A percentile compares a stretch with the other conserved stretches of the same genome.
Evolutionary conservation across 2,888 invertebrate species (phyloP).

Genomic region (Tinea semifulvella): DNA sequence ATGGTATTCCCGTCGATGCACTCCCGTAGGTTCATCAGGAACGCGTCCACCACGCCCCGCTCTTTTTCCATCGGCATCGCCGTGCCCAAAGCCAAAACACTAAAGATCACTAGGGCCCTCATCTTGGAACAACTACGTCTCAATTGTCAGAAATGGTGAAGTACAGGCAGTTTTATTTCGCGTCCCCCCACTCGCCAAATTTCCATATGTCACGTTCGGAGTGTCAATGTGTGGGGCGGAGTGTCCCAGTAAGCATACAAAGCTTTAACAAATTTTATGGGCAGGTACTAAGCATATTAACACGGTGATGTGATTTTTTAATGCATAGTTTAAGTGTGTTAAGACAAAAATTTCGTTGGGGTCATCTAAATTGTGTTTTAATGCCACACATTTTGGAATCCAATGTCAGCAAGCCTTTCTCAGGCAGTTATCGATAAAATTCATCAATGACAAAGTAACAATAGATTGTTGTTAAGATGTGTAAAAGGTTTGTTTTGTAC

Average conservation of each 20-base stretch:
- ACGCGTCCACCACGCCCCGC: constrained; percentile 44
- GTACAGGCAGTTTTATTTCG: constrained; percentile 53
- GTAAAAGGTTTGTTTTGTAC: constrained; percentile 7
- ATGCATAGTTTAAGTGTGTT: constrained; percentile 29
- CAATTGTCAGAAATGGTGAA: constrained; percentile 52
- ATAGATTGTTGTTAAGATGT: constrained; percentile 3
- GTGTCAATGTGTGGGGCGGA: constrained; percentile 19
- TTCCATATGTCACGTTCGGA: constrained; percentile 50
- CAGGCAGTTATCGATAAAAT: constrained; percentile 1
- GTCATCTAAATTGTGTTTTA: constrained; percentile 6
- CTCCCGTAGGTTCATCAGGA: constrained; percentile 65
- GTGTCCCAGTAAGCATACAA: constrained; percentile 25
- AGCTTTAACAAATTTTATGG: constrained; percentile 23
- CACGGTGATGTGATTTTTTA: constrained; percentile 37
- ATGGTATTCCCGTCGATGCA: constrained; percentile 75
- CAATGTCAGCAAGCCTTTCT: neutral
- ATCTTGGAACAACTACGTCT: constrained; percentile 40
- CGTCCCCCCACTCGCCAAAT: constrained; percentile 39
- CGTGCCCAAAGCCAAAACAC: constrained; percentile 37
- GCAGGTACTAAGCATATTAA: constrained; percentile 29
- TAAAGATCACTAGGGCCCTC: constrained; percentile 46
- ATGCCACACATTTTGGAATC: constrained; percentile 1
- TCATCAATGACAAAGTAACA: constrained; percentile 1
- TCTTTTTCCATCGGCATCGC: constrained; percentile 50
- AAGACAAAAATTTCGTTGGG: constrained; percentile 14